Conservation (phyloP, 2,113 vertebrate species). For the Cebidichthys violaceus region DNA sequence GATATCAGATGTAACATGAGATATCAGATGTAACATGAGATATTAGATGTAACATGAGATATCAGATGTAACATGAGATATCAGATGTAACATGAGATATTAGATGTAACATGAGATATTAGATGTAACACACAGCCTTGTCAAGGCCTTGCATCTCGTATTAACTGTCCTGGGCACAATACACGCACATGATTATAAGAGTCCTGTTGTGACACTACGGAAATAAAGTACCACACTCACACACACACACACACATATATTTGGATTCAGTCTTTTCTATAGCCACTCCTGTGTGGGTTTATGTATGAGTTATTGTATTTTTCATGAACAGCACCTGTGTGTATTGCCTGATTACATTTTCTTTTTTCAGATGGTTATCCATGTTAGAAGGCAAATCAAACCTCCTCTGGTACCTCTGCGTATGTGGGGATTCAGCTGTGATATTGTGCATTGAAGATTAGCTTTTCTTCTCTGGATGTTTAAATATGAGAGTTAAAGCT, state of each 20-base stretch:
- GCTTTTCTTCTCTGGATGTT: slow-evolving; percentile 62
- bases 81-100: no score
- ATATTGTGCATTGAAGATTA: slow-evolving; percentile 72
- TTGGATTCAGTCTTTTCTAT: slow-evolving; percentile 6
- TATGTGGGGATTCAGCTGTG: slow-evolving; percentile 56
- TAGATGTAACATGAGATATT: slow-evolving; percentile 3
- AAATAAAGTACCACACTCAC: not conserved
- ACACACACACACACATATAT: not conserved
- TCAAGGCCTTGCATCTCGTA: not conserved
- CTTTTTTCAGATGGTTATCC: slow-evolving; percentile 54
- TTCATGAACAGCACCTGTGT: slow-evolving; percentile 49
- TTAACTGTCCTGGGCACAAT: not conserved
- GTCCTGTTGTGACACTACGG: slow-evolving; percentile 7
- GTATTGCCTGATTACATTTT: slow-evolving; percentile 67
- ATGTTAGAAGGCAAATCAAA: slow-evolving; percentile 59
- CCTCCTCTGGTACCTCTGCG: slow-evolving; percentile 49
- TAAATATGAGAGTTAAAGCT: slow-evolving; percentile 64
- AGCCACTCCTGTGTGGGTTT: slow-evolving; percentile 3
- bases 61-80: slow-evolving; percentile 3
- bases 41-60: slow-evolving; percentile 5
- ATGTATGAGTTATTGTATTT: slow-evolving; percentile 56
- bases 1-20: slow-evolving; percentile 5
- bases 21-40: no score
- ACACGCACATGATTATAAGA: not conserved
- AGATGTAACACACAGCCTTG: slow-evolving; percentile 3